Conservation (phyloP, 2,797 vertebrate species). For the Acanthornis magna region DNA sequence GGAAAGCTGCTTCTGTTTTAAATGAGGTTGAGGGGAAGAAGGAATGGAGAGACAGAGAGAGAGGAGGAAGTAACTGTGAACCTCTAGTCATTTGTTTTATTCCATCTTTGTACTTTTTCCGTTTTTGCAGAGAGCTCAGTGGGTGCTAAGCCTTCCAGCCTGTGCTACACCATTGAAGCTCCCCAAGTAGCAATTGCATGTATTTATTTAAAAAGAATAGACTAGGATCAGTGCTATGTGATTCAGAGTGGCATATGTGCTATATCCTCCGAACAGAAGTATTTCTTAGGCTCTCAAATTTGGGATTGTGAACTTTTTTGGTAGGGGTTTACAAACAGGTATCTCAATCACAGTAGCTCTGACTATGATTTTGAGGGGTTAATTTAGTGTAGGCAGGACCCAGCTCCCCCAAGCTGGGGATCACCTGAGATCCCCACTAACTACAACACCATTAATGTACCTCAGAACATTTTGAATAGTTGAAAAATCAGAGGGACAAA, state of each 20-base stretch:
- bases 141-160: background rate
- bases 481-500: conserved; percentile 6
- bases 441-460: background rate
- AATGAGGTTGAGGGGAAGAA: background rate
- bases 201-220: background rate
- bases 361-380: background rate
- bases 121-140: background rate
- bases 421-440: background rate
- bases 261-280: background rate
- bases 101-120: background rate
- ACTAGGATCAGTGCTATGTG: background rate
- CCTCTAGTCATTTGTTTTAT: background rate
- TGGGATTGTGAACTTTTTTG: background rate
- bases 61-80: background rate
- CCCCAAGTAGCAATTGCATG: background rate
- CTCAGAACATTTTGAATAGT: background rate
- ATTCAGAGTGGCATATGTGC: background rate
- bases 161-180: background rate
- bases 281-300: background rate
- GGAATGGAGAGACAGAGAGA: background rate
- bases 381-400: background rate
- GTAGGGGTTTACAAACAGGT: background rate
- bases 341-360: background rate
- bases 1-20: background rate
- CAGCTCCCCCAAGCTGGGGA: background rate